Base-by-base conservation (phyloP, 92 coral and sea anemone species). In the Metridium senile region DNA sequence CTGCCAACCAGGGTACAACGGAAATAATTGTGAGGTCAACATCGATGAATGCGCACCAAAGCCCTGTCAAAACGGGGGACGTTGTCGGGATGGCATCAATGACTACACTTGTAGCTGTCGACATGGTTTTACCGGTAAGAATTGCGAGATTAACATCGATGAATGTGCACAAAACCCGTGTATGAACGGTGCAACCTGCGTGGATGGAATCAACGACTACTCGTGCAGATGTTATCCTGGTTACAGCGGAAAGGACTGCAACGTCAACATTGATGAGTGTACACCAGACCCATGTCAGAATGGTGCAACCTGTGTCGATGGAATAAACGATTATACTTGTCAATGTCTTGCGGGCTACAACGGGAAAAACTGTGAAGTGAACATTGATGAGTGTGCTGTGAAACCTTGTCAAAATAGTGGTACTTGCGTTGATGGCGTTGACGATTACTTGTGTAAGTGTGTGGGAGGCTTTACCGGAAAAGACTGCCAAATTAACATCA, bases 121-220 rank as follows among this genome's bases (percentile, higher is more conserved):
- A 2, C 28, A 16, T n/a, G 84, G 84, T 19, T 88, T 66, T 33
- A 83, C 80, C 18, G 92, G 92, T 31, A 43, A 17, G 18, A 75
- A 46, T n/a, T 80, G 84, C 47, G 78, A 72, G 9, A 78, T 86
- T 9, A 80, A 74, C 64, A 66, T 34, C 27, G 79, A 87, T 63
- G 84, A 79, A 34, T 87, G 92, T 58, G 54, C 67, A 27, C 25
- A 74, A 54, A 82, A 71, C 25, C 91, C 91, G 21, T 81, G 85
- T 64, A 23, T 43, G 47, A 71, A 81, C 39, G 73, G 85, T 30
- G 33, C 53, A 18, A 53, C 58, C 22, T 84, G 88, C 35, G 27
- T 69, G 19, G 70, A 31, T 20, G 63, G 68, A 7, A 75, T 68
- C 19, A 70, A 80, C 26, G 59, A 78, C 27, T 71, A 59, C 75